Evolutionary conservation across 2,113 vertebrate species (phyloP).

Genomic region (Mastomys natalensis): DNA sequence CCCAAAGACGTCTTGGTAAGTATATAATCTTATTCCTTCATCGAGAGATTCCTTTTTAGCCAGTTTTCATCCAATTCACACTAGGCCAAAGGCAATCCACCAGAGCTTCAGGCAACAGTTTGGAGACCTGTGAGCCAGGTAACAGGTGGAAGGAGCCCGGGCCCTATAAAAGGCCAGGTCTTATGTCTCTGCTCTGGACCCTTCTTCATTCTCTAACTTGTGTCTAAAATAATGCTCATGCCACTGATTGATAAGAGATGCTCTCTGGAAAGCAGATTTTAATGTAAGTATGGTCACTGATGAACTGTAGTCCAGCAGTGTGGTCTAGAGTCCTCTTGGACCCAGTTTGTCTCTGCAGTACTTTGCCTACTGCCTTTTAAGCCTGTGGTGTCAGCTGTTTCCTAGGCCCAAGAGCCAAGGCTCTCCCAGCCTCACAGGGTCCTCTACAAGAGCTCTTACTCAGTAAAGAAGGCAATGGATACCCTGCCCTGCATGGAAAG

Average conservation of each 20-base stretch:
- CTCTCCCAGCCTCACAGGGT: neutral
- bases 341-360: neutral
- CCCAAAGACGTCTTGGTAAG: neutral
- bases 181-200: neutral
- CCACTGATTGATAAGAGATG: neutral
- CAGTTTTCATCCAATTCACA: neutral
- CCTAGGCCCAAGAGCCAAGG: too few species aligned
- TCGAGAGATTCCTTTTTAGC: neutral
- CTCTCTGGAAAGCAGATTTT: neutral
- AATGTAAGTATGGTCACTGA: neutral
- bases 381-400: neutral
- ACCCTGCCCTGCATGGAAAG: neutral
- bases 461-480: neutral
- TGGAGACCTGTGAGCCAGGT: neutral
- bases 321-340: neutral
- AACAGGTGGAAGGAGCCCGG: accelerated
- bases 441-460: neutral
- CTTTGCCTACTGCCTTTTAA: neutral
- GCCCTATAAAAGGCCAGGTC: neutral
- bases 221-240: neutral
- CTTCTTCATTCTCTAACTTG: neutral
- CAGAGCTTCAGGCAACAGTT: neutral
- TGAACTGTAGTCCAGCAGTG: neutral
- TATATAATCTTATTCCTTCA: neutral
- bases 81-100: neutral